Base-by-base conservation (phyloP, 1,140 invertebrate species). In the Drosophila repleta region DNA sequence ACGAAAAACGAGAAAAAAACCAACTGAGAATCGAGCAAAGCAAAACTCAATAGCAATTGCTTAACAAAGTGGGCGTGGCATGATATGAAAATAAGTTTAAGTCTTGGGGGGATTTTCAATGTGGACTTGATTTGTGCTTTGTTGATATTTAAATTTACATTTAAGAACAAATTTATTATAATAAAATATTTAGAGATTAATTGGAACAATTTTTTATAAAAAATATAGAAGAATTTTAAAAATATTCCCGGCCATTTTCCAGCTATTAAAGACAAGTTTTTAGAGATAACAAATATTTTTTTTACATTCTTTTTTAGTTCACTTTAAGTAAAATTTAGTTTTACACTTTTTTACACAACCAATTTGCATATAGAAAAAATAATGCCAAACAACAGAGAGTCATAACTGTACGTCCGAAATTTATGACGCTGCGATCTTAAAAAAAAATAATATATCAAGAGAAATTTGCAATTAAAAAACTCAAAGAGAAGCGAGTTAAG, bases 381-480 rank as follows among this genome's bases (percentile, higher is more conserved):
- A 35, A 2, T 13, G 10, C 3, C 11, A 11, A 35, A 13, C 32
- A 35, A 35, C 21, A 13, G 49, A 29, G 5, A 52, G 18, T 39
- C 7, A 53, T 64, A 52, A 64, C 52, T 26, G 51, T 56, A 64
- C n/a, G 20, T 11, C 45, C 11, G 10, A 46, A 56, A 65, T 65
- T 46, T 48, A 65, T 20, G 48, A 37, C n/a, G n/a, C n/a, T n/a
- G 35, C 48, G 26, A 52, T 32, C 13, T 46, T 18, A 48, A 48
- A 32, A 43, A 63, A 52, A 29, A 20, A 52, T 2, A 11, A 41
- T 15, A 15, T 21, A 15, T 61, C 29, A 35, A 61, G 43, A 24
- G 60, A 62, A 39, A 69, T 55, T 63, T 37, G 51, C 51, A 64
- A 64, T 53, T 48, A 56, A 70, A 39, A 39, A 46, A 43, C 18